A percentile compares a stretch with the other conserved stretches of the same genome.
Conservation (phyloP, 2,888 invertebrate genomes). For the Phoenoteleia sp. region DNA sequence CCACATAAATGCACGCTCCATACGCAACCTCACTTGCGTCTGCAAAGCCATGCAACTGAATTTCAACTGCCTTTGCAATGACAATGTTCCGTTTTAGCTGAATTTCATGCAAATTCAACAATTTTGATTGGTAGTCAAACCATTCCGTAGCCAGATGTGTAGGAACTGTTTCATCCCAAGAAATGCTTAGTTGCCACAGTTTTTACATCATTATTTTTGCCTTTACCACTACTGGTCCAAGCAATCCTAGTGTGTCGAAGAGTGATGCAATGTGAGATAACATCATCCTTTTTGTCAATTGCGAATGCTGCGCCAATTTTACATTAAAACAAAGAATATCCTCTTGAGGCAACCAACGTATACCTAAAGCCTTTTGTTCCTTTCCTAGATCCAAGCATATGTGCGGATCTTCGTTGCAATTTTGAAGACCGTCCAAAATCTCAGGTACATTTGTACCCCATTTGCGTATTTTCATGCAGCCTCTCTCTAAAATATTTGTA, state of each 20-base stretch:
- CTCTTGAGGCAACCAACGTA: background rate
- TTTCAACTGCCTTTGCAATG: background rate
- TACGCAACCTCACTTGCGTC: conserved; percentile 73
- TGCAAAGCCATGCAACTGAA: conserved; percentile 70
- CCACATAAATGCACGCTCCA: conserved; percentile 72
- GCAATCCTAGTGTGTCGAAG: conserved; percentile 1
- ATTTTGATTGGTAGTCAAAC: background rate
- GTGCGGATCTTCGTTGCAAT: background rate
- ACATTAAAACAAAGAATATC: background rate
- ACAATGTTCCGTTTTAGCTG: background rate
- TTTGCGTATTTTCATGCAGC: conserved; percentile 10
- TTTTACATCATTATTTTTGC: conserved; percentile 18
- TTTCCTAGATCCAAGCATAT: background rate
- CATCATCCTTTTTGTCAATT: conserved; percentile 2
- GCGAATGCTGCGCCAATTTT: no score
- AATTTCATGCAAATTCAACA: background rate
- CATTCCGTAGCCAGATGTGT: background rate
- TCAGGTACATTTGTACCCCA: background rate
- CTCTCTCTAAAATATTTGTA: background rate
- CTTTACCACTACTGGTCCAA: background rate
- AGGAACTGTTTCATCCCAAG: conserved; percentile 4
- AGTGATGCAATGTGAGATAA: background rate
- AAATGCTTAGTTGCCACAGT: conserved; percentile 43
- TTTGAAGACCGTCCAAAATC: background rate
- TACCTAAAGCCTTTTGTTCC: background rate